Evolutionary conservation across 2,888 invertebrate genomes (phyloP).

Genomic region (Drymonia ruficornis): DNA sequence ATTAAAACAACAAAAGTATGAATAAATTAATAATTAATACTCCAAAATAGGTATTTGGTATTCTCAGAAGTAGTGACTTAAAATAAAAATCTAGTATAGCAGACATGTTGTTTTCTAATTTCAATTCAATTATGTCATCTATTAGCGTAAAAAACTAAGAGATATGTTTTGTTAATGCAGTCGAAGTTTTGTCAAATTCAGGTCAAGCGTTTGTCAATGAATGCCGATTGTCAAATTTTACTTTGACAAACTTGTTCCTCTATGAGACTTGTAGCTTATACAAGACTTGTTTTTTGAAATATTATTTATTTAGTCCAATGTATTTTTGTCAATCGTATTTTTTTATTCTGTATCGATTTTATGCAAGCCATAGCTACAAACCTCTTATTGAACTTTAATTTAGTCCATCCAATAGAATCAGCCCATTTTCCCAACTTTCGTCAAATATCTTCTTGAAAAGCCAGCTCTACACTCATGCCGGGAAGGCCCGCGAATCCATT

Average conservation of each 20-base stretch:
- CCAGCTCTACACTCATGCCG: too few relatives aligned
- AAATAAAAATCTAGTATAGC: not conserved
- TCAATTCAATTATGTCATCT: constrained; percentile 32
- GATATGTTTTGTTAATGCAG: constrained; percentile 58
- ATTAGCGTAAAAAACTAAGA: constrained; percentile 53
- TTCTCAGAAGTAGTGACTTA: not conserved
- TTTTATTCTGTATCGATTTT: constrained; percentile 1
- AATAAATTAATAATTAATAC: not conserved
- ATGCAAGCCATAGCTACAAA: not conserved
- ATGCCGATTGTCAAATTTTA: constrained; percentile 17
- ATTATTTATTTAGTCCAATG: not conserved
- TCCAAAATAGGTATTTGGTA: not conserved
- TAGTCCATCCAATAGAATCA: too few relatives aligned
- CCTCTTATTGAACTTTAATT: not conserved
- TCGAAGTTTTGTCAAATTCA: constrained; percentile 39
- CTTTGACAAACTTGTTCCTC: not conserved
- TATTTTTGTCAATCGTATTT: not conserved
- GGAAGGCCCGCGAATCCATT: too few relatives aligned
- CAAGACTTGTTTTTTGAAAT: not conserved
- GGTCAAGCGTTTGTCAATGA: constrained; percentile 15
- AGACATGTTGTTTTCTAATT: constrained; percentile 12
- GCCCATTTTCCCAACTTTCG: not conserved
- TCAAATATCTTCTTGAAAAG: not conserved
- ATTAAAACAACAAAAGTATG: not conserved
- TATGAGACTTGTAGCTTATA: not conserved